phyloP scores from a whole-genome alignment of 1,140 invertebrate genomes.

The Acyrthosiphon pisum region DNA sequence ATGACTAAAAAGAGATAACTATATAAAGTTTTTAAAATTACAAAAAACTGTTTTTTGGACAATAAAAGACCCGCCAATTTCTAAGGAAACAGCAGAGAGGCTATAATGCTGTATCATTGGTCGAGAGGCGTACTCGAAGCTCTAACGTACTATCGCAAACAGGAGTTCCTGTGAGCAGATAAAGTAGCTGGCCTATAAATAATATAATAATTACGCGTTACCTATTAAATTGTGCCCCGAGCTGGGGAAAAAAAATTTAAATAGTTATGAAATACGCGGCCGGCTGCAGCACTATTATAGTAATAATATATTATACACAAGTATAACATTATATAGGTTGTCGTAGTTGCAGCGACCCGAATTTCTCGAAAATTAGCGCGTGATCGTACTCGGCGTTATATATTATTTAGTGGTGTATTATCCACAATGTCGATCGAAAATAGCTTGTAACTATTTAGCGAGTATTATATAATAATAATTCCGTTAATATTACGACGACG shows the following conservation, averaged over 20 bases:
- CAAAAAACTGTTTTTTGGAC: background rate
- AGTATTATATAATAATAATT: background rate
- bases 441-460: background rate
- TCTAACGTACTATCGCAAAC: background rate
- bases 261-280: background rate
- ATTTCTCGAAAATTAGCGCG: background rate
- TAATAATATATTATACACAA: background rate
- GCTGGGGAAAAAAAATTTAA: background rate
- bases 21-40: background rate
- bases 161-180: background rate
- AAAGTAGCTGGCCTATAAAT: background rate
- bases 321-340: background rate
- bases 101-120: too few relatives aligned
- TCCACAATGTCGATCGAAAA: background rate
- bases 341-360: background rate
- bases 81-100: too few relatives aligned
- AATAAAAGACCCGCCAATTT: background rate
- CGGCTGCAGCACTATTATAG: too few relatives aligned
- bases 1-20: background rate
- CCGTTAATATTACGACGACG: background rate
- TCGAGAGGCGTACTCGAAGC: background rate
- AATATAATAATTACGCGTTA: background rate
- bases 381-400: background rate
- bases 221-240: background rate
- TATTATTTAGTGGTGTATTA: background rate